Evolutionary conservation across 2,797 vertebrate species (phyloP).

Genomic region (Lerista edwardsae): DNA sequence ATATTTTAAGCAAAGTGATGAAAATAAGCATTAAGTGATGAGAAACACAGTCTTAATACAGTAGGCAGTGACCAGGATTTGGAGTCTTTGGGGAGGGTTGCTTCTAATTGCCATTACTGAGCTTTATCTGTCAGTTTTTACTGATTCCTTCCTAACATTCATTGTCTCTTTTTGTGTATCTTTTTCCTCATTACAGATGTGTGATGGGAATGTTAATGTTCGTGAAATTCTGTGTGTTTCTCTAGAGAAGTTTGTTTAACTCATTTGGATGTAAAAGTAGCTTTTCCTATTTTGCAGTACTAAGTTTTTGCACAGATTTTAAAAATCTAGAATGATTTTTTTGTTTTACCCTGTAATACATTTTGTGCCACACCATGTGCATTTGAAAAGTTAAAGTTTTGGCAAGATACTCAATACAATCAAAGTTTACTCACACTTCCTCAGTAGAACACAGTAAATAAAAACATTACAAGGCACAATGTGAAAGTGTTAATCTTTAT

Average conservation of each 20-base stretch:
- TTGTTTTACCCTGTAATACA: not conserved
- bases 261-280: conserved; percentile 43
- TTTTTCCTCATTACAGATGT: conserved; percentile 28
- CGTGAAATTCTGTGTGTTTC: conserved; percentile 38
- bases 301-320: not conserved
- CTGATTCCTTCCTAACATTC: conserved; percentile 65
- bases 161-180: conserved; percentile 58
- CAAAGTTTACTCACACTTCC: not conserved
- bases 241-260: conserved; percentile 66
- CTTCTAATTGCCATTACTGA: conserved; percentile 52
- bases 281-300: not conserved
- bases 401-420: not conserved
- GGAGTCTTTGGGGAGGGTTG: conserved; percentile 73
- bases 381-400: not conserved
- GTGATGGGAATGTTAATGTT: conserved; percentile 65
- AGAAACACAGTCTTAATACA: conserved; percentile 87
- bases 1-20: conserved; percentile 99
- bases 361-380: too few relatives aligned
- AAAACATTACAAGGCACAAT: not conserved
- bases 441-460: not conserved
- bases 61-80: conserved; percentile 77
- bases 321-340: not conserved
- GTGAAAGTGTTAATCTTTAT: not conserved
- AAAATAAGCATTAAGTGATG: conserved; percentile 99
- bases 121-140: conserved; percentile 66